These are phyloP conservation scores for Euphonia xanthogaster DNA, from an alignment of 2,797 vertebrate genomes.

Conservation along the genomic window DNA sequence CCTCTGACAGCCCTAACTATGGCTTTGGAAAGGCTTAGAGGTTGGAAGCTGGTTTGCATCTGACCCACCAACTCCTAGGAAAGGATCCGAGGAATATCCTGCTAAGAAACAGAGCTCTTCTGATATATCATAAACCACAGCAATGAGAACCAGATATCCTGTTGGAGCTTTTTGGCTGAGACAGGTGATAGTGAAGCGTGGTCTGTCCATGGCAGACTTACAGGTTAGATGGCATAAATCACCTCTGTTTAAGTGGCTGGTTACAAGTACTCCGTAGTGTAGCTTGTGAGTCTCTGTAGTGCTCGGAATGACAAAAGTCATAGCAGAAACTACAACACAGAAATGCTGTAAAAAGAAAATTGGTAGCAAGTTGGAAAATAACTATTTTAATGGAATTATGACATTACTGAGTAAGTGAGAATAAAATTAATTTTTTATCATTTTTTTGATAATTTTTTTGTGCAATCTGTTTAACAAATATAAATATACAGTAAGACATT, in stretches of 20 bases:
- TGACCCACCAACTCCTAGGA: neutral
- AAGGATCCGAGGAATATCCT: neutral
- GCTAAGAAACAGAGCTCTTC: neutral
- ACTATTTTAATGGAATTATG: neutral
- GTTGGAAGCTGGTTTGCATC: neutral
- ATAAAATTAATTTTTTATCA: neutral
- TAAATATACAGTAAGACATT: neutral
- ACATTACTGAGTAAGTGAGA: neutral
- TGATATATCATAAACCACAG: neutral
- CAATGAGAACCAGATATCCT: neutral
- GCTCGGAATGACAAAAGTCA: neutral
- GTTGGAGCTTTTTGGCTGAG: neutral
- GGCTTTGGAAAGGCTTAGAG: constrained; percentile 2
- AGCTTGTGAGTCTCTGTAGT: neutral
- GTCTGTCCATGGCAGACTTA: neutral
- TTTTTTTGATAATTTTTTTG: neutral
- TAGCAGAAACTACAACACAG: neutral
- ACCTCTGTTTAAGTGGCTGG: neutral
- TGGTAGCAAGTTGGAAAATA: neutral
- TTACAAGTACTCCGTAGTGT: neutral
- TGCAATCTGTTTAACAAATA: neutral
- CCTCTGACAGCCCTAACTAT: neutral
- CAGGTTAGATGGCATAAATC: neutral
- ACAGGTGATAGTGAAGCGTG: neutral
- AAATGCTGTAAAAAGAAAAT: neutral